A percentile compares a stretch with the other conserved stretches of the same genome.
Evolutionary conservation across 1,140 invertebrate genomes (phyloP).

Genomic region (Conus ventricosus): DNA sequence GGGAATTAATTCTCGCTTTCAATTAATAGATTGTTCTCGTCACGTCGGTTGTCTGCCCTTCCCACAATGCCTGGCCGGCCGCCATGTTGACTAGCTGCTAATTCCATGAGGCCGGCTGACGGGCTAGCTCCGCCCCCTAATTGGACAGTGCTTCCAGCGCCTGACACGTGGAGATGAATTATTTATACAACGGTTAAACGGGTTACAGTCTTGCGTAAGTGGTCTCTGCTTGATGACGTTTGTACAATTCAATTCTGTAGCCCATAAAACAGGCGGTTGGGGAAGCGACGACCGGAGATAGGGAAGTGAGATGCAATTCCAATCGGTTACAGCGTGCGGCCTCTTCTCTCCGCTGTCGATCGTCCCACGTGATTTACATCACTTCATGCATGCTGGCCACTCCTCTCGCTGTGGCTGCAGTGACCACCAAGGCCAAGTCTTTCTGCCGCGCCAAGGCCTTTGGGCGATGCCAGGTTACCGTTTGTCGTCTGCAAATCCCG

Average conservation of each 20-base stretch:
- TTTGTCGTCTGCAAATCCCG: no score
- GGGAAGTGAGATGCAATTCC: background rate
- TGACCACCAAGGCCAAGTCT: no score
- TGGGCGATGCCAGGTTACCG: no score
- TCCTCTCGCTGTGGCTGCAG: no score
- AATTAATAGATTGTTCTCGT: slow-evolving; percentile 42
- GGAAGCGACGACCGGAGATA: background rate
- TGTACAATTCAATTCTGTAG: background rate
- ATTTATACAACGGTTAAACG: slow-evolving; percentile 4
- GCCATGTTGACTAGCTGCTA: slow-evolving; percentile 35
- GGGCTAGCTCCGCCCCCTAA: background rate
- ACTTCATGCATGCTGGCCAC: no score
- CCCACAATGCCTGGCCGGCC: slow-evolving; percentile 8
- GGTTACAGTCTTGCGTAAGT: slow-evolving; percentile 22
- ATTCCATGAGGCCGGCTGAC: slow-evolving; percentile 1
- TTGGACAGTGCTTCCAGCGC: background rate
- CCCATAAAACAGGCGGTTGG: background rate
- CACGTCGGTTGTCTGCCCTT: slow-evolving; percentile 29
- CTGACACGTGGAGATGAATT: slow-evolving; percentile 7
- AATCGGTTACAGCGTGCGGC: no score
- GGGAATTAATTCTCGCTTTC: slow-evolving; percentile 40
- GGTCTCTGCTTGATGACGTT: background rate
- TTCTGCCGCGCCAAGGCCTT: no score
- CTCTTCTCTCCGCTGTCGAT: no score
- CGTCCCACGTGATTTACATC: no score